phyloP scores from a whole-genome alignment of 2,797 vertebrate species.

The Avahi laniger region DNA sequence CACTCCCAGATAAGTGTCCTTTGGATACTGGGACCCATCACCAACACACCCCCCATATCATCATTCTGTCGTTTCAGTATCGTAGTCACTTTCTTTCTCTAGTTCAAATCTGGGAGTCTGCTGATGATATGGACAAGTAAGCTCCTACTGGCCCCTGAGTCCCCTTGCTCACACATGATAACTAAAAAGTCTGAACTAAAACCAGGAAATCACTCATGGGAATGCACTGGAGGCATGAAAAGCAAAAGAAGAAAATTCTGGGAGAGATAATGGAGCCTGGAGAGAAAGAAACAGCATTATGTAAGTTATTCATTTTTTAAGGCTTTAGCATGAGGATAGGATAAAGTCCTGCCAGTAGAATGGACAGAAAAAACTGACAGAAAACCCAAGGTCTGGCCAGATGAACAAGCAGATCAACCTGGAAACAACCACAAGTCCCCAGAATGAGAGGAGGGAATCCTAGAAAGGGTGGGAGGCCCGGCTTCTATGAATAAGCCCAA shows the following conservation, averaged over 20 bases:
- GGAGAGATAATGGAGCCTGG: not conserved
- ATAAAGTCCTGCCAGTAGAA: not conserved
- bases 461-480: not conserved
- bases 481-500: not conserved
- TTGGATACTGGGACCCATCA: not conserved
- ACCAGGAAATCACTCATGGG: not conserved
- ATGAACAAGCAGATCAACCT: not conserved
- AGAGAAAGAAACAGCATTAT: not conserved
- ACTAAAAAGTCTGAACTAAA: not conserved
- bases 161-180: not conserved
- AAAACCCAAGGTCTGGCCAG: not conserved
- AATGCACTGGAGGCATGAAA: not conserved
- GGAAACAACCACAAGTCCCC: not conserved
- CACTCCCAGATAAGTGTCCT: not conserved
- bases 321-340: not conserved
- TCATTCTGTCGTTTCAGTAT: not conserved
- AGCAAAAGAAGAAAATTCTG: not conserved
- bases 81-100: not conserved
- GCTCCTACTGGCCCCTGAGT: not conserved
- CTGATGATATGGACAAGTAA: not conserved
- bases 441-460: not conserved
- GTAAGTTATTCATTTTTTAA: not conserved
- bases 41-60: accelerated
- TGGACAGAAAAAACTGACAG: not conserved
- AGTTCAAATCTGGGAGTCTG: not conserved